Evolutionary conservation across 2,888 invertebrate genomes (phyloP).

Genomic region (Mesorhabditis sp.): DNA sequence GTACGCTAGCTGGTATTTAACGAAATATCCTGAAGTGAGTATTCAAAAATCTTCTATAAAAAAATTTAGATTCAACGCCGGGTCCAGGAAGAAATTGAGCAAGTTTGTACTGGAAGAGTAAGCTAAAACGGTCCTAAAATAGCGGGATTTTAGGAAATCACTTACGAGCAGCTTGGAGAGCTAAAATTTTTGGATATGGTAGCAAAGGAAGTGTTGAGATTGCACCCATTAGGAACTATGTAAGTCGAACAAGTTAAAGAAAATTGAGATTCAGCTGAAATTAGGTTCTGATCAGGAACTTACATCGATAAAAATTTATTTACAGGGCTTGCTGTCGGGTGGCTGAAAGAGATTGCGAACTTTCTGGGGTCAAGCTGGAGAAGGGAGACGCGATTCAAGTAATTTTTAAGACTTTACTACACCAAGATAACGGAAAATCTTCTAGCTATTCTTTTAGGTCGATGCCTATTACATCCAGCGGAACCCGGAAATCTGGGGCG

Average conservation of each 20-base stretch:
- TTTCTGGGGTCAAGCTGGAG: not conserved
- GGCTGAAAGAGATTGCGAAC: not conserved
- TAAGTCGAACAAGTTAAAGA: too few species aligned
- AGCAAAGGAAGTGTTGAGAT: constrained; percentile 29
- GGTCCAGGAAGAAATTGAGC: constrained; percentile 24
- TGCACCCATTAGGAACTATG: constrained; percentile 28
- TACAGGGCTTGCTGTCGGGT: not conserved
- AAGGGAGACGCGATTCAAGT: not conserved
- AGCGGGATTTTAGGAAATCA: constrained; percentile 16
- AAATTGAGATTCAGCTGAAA: too few species aligned
- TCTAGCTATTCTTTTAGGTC: constrained; percentile 11
- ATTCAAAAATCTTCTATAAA: constrained; percentile 13
- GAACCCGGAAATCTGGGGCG: constrained; percentile 26
- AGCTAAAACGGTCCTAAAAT: not conserved
- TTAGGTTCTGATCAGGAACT: not conserved
- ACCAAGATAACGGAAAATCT: not conserved
- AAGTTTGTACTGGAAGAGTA: constrained; percentile 17
- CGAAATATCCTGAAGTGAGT: constrained; percentile 56
- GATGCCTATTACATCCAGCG: constrained; percentile 31
- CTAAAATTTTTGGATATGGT: constrained; percentile 35
- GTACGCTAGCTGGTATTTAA: constrained; percentile 61
- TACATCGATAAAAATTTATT: too few species aligned
- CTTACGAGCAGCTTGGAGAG: constrained; percentile 20
- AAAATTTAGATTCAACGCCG: not conserved
- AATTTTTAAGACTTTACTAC: not conserved